Evolutionary conservation across 2,113 vertebrate genomes (phyloP).

Genomic region (Gymnarchus niloticus): DNA sequence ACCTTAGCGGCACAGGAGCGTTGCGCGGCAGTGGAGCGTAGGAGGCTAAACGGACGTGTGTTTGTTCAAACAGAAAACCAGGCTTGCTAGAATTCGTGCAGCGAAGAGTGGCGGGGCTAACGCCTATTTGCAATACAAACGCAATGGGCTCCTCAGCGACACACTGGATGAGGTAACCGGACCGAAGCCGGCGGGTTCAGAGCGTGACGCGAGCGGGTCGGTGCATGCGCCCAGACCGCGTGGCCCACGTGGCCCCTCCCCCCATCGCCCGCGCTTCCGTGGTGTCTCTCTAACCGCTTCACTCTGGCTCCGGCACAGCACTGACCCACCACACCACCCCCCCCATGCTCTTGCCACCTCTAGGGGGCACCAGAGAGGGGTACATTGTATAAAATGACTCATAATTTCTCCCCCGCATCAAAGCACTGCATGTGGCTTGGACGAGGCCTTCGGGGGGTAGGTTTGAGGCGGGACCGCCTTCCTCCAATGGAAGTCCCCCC

Average conservation of each 20-base stretch:
- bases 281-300: slow-evolving; percentile 24
- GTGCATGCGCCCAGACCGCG: slow-evolving; percentile 16
- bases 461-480: not conserved
- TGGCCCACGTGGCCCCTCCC: not conserved
- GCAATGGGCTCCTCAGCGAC: slow-evolving; percentile 85
- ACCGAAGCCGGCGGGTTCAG: slow-evolving; percentile 8
- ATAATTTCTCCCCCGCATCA: not conserved
- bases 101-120: slow-evolving; percentile 88
- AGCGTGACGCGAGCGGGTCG: slow-evolving; percentile 26
- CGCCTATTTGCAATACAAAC: slow-evolving; percentile 96
- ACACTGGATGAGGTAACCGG: slow-evolving; percentile 82
- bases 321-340: not conserved
- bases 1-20: not conserved
- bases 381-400: slow-evolving; percentile 2
- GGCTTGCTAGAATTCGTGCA: slow-evolving; percentile 90
- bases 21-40: slow-evolving; percentile 15
- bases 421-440: slow-evolving; percentile 23
- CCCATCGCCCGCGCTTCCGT: slow-evolving; percentile 9
- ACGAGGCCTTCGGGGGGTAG: not conserved
- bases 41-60: slow-evolving; percentile 65
- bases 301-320: not conserved
- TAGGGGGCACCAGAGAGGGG: not conserved
- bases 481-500: slow-evolving; percentile 9
- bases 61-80: slow-evolving; percentile 86
- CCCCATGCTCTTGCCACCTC: not conserved